Evolutionary conservation across 2,888 invertebrate species (phyloP), one percentile per base, ranked within the genome.

Genomic region (Pterobdella sp.): DNA sequence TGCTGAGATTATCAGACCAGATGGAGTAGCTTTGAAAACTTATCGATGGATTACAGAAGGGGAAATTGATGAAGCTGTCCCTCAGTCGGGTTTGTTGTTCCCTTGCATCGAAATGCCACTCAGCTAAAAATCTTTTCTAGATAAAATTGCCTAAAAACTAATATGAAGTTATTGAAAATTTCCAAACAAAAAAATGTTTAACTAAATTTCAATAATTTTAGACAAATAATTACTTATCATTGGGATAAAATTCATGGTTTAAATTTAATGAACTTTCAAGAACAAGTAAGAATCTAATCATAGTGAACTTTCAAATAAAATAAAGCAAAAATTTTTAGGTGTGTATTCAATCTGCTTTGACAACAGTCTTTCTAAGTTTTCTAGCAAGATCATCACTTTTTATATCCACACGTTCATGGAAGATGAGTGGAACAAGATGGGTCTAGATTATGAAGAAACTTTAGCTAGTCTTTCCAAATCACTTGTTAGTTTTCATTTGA

Each of bases 401-500:
- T 91, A 91, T 80, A 80, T 92, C 14, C 78, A 79, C 14, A 79
- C 81, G 1, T 80, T 80, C 67, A 77, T 80, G 3, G 77, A 78
- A 52, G 79, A 78, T 1, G 80, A 82, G 83, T 95, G 95, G 95
- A 92, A 93, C 80, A 88, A 91, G 80, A 94, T 91, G 80, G 89
- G 92, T 0, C 89, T 92, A 82, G 94, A 95, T 84, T 87, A 94
- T 32, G 91, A 93, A 81, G 90, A 90, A 66, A 83, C 93, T 75
- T 90, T 93, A 81, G 87, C 93, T 81, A 91, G 92, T 78, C 92
- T 94, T 80, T 89, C 90, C 78, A 94, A 94, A 83, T 93, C 94
- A 80, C 94, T 94, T 67, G 93, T 64, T 29, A n/a, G 70, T 42
- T n/a, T 3, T 7, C 26, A 14, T 42, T 42, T n/a, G n/a, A n/a